A percentile compares a stretch with the other conserved stretches of the same genome.
Conservation (phyloP, 1,140 invertebrate genomes). For the Anthonomus grandis region DNA sequence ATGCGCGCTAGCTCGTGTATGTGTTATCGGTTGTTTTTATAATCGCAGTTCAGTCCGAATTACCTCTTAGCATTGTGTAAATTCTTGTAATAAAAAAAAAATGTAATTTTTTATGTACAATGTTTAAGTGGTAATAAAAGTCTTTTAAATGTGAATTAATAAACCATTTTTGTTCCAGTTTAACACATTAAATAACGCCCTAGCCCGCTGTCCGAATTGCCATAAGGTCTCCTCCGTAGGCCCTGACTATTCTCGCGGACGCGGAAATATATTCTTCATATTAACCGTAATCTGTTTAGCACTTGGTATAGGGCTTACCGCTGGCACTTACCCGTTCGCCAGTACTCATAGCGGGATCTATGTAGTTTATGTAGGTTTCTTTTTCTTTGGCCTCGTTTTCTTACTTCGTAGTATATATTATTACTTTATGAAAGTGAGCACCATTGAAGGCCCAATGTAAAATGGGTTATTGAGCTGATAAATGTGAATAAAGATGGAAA, state of each 20-base stretch:
- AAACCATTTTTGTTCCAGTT: constrained; percentile 76
- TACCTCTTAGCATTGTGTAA: too few species aligned
- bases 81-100: too few species aligned
- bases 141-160: too few species aligned
- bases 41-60: too few species aligned
- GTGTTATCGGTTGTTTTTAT: too few species aligned
- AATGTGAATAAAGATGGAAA: too few species aligned
- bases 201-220: constrained; percentile 95
- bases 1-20: too few species aligned
- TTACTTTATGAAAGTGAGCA: constrained; percentile 85
- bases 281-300: constrained; percentile 67
- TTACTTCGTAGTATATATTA: constrained; percentile 81
- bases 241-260: constrained; percentile 72
- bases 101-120: too few species aligned
- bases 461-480: too few species aligned
- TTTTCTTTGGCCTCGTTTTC: constrained; percentile 69
- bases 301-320: constrained; percentile 78
- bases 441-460: constrained; percentile 80
- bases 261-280: constrained; percentile 78
- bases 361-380: constrained; percentile 78
- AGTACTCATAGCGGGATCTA: constrained; percentile 73
- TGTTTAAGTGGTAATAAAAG: too few species aligned
- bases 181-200: constrained; percentile 87
- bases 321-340: constrained; percentile 55
- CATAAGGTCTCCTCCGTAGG: constrained; percentile 91